Percentiles rank a stretch among this genome's conserved stretches.
Conservation (phyloP, 2,113 vertebrate genomes). For the Campylomormyrus tamandua region DNA sequence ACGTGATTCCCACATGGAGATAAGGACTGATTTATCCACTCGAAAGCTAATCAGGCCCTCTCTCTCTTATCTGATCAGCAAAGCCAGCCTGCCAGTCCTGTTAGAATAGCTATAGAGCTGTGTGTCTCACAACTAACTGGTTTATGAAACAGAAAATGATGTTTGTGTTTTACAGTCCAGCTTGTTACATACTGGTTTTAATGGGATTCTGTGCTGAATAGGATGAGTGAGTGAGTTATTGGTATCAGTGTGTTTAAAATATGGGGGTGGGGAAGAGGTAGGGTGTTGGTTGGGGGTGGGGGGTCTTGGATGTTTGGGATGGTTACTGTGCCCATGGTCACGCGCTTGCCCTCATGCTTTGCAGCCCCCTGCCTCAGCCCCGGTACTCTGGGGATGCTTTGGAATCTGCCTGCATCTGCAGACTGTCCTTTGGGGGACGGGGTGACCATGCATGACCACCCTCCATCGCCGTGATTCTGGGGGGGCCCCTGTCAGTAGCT, state of each 20-base stretch:
- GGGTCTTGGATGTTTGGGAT: background rate
- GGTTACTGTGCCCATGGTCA: background rate
- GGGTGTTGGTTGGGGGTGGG: background rate
- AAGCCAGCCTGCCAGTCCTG: background rate
- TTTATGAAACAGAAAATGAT: background rate
- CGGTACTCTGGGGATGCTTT: background rate
- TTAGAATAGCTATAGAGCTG: background rate
- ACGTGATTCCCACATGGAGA: conserved; percentile 29
- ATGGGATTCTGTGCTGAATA: background rate
- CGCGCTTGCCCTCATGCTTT: no score
- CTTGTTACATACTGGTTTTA: background rate
- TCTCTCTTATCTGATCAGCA: conserved; percentile 21
- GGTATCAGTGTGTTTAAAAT: conserved; percentile 40
- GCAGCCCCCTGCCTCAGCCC: background rate
- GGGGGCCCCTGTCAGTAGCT: background rate
- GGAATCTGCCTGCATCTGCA: background rate
- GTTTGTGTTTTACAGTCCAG: background rate
- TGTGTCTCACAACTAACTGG: background rate
- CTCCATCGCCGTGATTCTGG: background rate
- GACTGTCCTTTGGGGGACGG: background rate
- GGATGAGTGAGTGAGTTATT: conserved; percentile 47
- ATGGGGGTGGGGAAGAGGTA: background rate
- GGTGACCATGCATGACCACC: background rate
- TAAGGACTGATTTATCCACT: conserved; percentile 32
- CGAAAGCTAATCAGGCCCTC: conserved; percentile 17